These are phyloP conservation scores for Scaeva pyrastri DNA, from an alignment of 2,888 invertebrate species.

Conservation along the genomic window DNA sequence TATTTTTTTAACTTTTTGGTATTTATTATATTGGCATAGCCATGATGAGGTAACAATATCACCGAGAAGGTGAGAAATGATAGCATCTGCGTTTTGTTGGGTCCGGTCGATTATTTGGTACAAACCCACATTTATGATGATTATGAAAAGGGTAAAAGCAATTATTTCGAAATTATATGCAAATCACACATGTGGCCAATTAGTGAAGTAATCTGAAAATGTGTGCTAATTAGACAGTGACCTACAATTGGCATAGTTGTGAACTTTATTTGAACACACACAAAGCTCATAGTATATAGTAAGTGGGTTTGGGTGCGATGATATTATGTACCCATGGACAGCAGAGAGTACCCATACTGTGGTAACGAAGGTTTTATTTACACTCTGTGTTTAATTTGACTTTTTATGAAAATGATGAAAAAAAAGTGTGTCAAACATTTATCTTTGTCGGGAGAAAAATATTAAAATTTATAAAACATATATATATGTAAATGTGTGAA, in stretches of 20 bases:
- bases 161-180: conserved; percentile 65
- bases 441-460: not conserved
- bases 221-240: conserved; percentile 69
- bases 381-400: conserved; percentile 4
- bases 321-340: too few species aligned
- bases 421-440: conserved; percentile 5
- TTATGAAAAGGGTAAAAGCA: conserved; percentile 35
- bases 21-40: too few species aligned
- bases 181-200: conserved; percentile 69
- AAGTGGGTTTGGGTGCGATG: not conserved
- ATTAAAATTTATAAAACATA: too few species aligned
- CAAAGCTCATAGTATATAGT: not conserved
- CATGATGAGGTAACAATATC: conserved; percentile 4
- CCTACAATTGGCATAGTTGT: conserved; percentile 49
- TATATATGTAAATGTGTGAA: too few species aligned
- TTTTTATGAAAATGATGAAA: not conserved
- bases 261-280: conserved; percentile 30
- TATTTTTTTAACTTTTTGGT: not conserved
- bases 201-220: conserved; percentile 69
- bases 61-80: conserved; percentile 36
- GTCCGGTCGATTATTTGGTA: not conserved
- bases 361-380: conserved; percentile 11
- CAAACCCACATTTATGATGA: not conserved
- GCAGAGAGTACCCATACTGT: too few species aligned
- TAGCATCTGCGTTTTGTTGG: conserved; percentile 3